Evolutionary conservation across 2,888 invertebrate genomes (phyloP), one percentile per base, ranked within the genome.

Genomic region (Temnothorax rugatulus): DNA sequence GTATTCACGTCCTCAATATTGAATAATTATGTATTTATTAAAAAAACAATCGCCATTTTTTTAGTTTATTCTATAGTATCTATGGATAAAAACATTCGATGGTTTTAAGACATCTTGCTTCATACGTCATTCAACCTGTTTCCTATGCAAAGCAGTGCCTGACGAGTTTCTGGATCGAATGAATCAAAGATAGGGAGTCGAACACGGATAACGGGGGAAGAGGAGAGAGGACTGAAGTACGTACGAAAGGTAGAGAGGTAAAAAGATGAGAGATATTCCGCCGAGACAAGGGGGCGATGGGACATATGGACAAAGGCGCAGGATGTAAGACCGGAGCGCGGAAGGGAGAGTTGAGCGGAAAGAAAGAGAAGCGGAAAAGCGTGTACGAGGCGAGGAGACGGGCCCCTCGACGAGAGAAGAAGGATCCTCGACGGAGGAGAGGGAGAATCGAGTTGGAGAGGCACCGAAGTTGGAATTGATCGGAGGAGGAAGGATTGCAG

Each of bases 401-500:
- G 21, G 73, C 44, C 52, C 29, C 7, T 57, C 59, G 61, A 44
- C 18, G 59, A 52, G 13, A 54, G 38, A 41, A 71, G 52, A 38
- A 71, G 59, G 54, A 63, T 71, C n/a, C 34, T 50, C 59, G 64
- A 29, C n/a, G 63, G 44, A 47, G 25, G 54, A 47, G 61, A 57
- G 81, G 44, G 68, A 68, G 68, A 79, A 71, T 77, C 63, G 83
- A 84, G 88, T 79, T 64, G 82, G 85, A 84, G 83, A 85, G 76
- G 89, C 71, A 85, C 86, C 88, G 83, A 88, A 90, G 88, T 88
- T 91, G 88, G 88, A 88, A 88, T 90, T 90, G 90, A 90, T 90
- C 90, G 90, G 90, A 92, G 92, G 91, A 93, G 91, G 92, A 92
- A 92, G 92, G 90, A 92, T 91, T 89, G 90, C 91, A 91, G 91